Evolutionary conservation across 2,113 vertebrate species (phyloP).

Genomic region (Equus quagga): DNA sequence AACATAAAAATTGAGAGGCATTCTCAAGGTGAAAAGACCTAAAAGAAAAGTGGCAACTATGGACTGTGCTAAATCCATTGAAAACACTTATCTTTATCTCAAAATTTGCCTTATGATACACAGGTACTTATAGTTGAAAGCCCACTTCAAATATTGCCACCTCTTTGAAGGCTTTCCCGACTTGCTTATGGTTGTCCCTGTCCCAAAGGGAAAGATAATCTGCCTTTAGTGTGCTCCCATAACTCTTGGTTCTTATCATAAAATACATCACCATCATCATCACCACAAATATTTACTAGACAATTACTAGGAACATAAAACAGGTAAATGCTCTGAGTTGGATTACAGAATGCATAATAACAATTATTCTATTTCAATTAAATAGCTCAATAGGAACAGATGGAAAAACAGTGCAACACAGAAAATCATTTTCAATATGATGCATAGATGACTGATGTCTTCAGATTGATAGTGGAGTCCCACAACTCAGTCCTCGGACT

Average conservation of each 20-base stretch:
- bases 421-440: background rate
- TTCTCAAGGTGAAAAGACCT: background rate
- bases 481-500: background rate
- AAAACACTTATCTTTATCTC: background rate
- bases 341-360: background rate
- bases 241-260: background rate
- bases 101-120: background rate
- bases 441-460: background rate
- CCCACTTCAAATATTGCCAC: background rate
- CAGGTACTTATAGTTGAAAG: background rate
- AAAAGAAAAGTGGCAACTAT: too few relatives aligned
- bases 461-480: background rate
- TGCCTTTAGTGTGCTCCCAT: background rate
- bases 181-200: background rate
- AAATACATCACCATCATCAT: background rate
- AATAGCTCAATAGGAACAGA: background rate
- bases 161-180: background rate
- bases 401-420: background rate
- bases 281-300: background rate
- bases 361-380: background rate
- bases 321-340: background rate
- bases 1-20: background rate
- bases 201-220: background rate
- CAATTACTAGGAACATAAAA: background rate
- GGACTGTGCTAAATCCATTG: fast-evolving